Evolutionary conservation across 2,797 vertebrate species (phyloP).

Genomic region (Leptodactylus fallax): DNA sequence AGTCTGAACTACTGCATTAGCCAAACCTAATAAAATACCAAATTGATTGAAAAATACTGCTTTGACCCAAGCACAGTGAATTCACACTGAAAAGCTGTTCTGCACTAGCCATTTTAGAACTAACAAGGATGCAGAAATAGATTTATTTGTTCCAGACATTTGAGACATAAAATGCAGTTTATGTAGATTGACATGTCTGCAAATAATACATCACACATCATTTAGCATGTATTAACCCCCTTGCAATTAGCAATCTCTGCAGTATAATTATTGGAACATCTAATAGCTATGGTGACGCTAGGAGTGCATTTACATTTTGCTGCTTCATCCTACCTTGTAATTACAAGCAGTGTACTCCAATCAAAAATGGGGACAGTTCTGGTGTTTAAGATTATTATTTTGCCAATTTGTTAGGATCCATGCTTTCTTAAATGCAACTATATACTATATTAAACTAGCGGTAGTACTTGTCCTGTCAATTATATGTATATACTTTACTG

Average conservation of each 20-base stretch:
- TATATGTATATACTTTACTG: neutral
- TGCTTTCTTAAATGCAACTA: no score
- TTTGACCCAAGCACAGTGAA: neutral
- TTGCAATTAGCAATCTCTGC: conserved; percentile 25
- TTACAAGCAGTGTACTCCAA: neutral
- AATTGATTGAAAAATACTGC: conserved; percentile 2
- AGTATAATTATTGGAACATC: conserved; percentile 18
- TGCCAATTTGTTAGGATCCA: neutral
- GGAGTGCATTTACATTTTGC: conserved; percentile 8
- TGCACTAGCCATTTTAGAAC: neutral
- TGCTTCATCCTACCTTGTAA: neutral
- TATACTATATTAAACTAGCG: neutral
- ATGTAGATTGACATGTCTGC: conserved; percentile 23
- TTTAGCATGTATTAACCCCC: neutral
- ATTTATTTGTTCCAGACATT: neutral
- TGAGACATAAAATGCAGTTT: neutral
- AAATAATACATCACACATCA: conserved; percentile 12
- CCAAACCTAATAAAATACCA: conserved; percentile 33
- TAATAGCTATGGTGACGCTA: conserved; percentile 18
- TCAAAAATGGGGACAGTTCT: neutral
- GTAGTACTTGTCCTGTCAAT: neutral
- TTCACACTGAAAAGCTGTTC: neutral
- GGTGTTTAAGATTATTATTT: neutral
- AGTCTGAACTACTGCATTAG: conserved; percentile 18
- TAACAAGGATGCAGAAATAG: neutral